Evolutionary conservation across 92 coral and sea anemone species (phyloP).

Genomic region (Umimayanthus kanabou): DNA sequence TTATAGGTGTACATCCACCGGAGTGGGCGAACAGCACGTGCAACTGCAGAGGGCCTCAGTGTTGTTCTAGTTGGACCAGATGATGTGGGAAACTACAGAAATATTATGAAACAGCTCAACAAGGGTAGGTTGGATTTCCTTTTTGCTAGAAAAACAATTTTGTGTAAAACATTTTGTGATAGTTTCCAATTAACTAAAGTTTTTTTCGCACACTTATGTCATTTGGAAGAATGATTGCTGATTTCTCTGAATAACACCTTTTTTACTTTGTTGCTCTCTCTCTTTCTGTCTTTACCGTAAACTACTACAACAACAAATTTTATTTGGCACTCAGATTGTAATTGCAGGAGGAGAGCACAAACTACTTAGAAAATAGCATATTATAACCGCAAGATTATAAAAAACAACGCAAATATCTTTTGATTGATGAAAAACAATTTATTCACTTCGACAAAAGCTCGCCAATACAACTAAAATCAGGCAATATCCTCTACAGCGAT

Average conservation of each 20-base stretch:
- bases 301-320: no score
- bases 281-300: no score
- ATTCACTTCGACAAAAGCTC: no score
- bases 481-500: no score
- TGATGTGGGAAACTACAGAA: slow-evolving; percentile 81
- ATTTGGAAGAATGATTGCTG: not conserved
- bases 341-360: no score
- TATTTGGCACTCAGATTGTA: no score
- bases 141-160: not conserved
- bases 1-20: slow-evolving; percentile 89
- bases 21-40: slow-evolving; percentile 96
- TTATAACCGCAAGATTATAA: no score
- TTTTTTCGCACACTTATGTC: not conserved
- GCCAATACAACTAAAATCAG: no score
- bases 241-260: not conserved
- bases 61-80: slow-evolving; percentile 88
- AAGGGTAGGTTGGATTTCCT: slow-evolving; percentile 55
- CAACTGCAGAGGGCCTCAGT: slow-evolving; percentile 85
- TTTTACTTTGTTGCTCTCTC: not conserved
- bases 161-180: not conserved
- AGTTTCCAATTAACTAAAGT: not conserved
- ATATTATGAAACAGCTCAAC: slow-evolving; percentile 86
- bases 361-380: no score
- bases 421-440: no score
- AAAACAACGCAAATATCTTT: no score